These are phyloP conservation scores for Tethya wilhelma DNA, from an alignment of 37 sponge, comb jelly and placozoan genomes.

Conservation along the genomic window DNA sequence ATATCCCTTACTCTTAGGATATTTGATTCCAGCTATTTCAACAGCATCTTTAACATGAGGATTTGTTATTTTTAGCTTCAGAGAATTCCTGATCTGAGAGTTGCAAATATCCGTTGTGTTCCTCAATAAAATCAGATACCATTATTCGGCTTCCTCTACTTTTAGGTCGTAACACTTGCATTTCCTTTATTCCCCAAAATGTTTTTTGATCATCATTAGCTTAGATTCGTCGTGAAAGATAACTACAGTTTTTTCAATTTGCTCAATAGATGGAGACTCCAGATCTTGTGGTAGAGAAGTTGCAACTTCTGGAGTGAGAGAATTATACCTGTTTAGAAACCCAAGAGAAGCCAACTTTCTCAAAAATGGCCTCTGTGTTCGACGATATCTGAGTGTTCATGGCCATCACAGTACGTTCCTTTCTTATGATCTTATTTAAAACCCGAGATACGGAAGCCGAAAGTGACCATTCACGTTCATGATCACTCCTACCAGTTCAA, in stretches of 20 bases:
- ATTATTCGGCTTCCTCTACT: not conserved
- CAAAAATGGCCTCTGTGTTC: conserved; percentile 19
- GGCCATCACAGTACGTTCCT: conserved; percentile 37
- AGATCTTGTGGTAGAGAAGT: conserved; percentile 8
- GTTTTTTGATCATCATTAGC: conserved; percentile 37
- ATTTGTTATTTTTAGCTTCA: too few species aligned
- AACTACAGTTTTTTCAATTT: conserved; percentile 6
- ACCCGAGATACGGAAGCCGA: too few species aligned
- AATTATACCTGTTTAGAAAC: conserved; percentile 21
- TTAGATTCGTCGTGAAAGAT: conserved; percentile 33
- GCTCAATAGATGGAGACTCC: conserved; percentile 10
- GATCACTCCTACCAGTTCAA: too few species aligned
- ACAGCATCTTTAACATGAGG: conserved; percentile 17
- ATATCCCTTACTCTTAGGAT: conserved; percentile 10
- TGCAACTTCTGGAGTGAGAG: conserved; percentile 30
- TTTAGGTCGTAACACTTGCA: not conserved
- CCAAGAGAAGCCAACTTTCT: conserved; percentile 31
- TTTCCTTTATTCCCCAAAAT: conserved; percentile 6
- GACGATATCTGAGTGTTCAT: conserved; percentile 40
- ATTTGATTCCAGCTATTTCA: conserved; percentile 17
- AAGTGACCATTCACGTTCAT: too few species aligned
- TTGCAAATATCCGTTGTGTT: not conserved
- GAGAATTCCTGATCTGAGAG: not conserved
- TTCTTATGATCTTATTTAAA: conserved; percentile 22
- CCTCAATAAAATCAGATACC: conserved; percentile 6